Evolutionary conservation across 2,888 invertebrate species (phyloP), one percentile per base, ranked within the genome.

Genomic region (Noctuana brunneofusca): DNA sequence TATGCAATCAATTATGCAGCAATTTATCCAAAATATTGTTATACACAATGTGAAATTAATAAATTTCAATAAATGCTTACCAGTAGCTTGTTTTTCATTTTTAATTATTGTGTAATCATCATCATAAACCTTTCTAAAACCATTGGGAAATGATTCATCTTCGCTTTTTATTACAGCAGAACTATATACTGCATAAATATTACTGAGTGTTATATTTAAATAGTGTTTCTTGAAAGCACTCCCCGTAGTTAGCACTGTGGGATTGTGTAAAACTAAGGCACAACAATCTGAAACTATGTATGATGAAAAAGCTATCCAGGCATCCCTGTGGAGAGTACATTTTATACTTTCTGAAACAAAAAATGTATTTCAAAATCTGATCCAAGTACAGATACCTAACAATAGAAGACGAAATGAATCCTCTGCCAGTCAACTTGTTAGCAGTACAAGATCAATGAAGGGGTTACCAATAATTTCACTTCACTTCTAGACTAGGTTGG

Each of bases 321-420:
- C 89, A 76, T 91, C 90, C 77, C 90, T 81, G 62, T 91, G 91
- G 8, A 91, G 75, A 20, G 90, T 91, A 59, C 89, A 88, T 68
- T 91, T 90, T 62, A 91, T 91, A 58, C 77, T 80, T 30, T 87
- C 91, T 91, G 75, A 48, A 83, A 60, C 16, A n/a, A 48, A 49
- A 24, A 48, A 27, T 2, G 0, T 35, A 9, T 11, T 35, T n/a
- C n/a, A n/a, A n/a, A n/a, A n/a, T n/a, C n/a, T n/a, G n/a, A n/a
- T n/a, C n/a, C n/a, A n/a, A n/a, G n/a, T n/a, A n/a, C n/a, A n/a
- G n/a, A n/a, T n/a, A n/a, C n/a, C n/a, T n/a, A n/a, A n/a, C n/a
- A n/a, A n/a, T n/a, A n/a, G n/a, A n/a, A n/a, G n/a, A n/a, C n/a
- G n/a, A n/a, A n/a, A n/a, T n/a, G n/a, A n/a, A n/a, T n/a, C n/a